Base-by-base conservation (phyloP, 2,797 vertebrate species). In the Scolopax bukidnonensis region DNA sequence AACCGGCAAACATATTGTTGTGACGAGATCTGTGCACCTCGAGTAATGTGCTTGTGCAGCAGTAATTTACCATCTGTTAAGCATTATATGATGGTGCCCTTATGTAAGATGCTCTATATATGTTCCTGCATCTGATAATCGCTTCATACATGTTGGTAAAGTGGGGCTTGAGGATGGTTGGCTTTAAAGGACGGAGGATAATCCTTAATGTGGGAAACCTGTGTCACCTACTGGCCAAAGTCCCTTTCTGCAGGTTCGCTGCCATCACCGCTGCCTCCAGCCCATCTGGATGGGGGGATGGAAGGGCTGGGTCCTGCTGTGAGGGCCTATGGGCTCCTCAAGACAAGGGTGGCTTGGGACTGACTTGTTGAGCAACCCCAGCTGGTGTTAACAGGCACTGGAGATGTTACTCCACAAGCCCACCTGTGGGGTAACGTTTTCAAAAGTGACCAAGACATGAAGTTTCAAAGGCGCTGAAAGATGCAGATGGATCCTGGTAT, bases 41-140 rank as follows among this genome's bases (percentile, higher is more conserved):
- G 19, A 59, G 67, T 93, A 95, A 92, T 84, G 43, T 73, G 90
- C 95, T 90, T 84, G 87, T 64, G 84, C 36, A 60, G 91, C 79
- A 80, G 88, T 82, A 90, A 93, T 93, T 96, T 92, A 38, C 96
- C 96, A 94, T 95, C 94, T 95, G 93, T 68, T 78, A 30, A 36
- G 87, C 84, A 82, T 81, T 93, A 30, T 30, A 75, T 38, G 59
- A 5, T 0, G 41, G 76, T 67, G 84, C 84, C 84, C 59, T 96
- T 95, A 81, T 24, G 71, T 91, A 95, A 96, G 92, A 81, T 74
- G 80, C 77, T 95, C 84, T 56, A 1, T 12, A 36, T 25, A 60
- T 2, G 1, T 75, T 33, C 57, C 87, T n/a, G 73, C 81, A 25
- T 41, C 84, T 84, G 71, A 16, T 86, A 67, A 91, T 87, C 19